Evolutionary conservation across 2,113 vertebrate species (phyloP).

Genomic region (Grus americana): DNA sequence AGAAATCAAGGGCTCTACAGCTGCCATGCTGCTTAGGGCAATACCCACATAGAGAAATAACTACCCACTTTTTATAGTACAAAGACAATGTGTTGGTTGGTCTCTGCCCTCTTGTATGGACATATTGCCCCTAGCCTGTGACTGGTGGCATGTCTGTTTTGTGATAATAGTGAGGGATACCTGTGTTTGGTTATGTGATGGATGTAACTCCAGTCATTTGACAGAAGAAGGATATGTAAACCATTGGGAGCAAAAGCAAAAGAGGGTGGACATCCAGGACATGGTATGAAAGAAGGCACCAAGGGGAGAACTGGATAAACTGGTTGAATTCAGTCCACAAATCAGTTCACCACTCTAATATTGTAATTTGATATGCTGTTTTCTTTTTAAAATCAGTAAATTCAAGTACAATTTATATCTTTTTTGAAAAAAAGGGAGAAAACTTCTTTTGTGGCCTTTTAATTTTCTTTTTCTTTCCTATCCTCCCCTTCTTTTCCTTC

Average conservation of each 20-base stretch:
- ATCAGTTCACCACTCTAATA: not conserved
- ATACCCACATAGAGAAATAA: not conserved
- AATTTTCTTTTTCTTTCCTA: not conserved
- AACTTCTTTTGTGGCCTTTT: accelerated
- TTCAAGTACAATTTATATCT: not conserved
- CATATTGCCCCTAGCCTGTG: not conserved
- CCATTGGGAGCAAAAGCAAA: not conserved
- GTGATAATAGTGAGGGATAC: not conserved
- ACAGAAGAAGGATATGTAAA: not conserved
- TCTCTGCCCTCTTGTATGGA: not conserved
- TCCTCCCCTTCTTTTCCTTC: not conserved
- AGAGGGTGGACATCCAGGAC: not conserved
- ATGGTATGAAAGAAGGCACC: not conserved
- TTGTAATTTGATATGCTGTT: not conserved
- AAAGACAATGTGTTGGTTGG: not conserved
- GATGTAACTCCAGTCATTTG: not conserved
- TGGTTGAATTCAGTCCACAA: not conserved
- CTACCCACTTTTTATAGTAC: not conserved
- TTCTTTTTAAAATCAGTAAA: not conserved
- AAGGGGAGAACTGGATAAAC: not conserved
- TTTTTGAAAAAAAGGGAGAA: accelerated
- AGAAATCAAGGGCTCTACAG: not conserved
- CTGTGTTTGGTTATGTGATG: not conserved
- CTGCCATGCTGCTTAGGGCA: not conserved
- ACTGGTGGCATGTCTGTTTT: not conserved